phyloP scores from a whole-genome alignment of 2,113 vertebrate species.

The Cavia aperea region DNA sequence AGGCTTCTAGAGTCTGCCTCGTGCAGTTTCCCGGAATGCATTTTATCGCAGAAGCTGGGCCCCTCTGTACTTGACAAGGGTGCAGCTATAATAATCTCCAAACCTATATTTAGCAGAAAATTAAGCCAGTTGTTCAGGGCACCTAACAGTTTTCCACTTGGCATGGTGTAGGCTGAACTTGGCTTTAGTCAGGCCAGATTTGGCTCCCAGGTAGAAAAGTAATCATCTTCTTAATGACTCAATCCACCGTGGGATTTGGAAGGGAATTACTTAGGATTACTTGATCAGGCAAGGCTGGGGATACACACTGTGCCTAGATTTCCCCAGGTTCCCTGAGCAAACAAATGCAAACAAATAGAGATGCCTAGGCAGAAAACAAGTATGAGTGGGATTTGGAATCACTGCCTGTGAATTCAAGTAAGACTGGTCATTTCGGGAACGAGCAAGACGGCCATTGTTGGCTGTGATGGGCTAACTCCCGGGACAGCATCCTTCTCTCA shows the following conservation, averaged over 20 bases:
- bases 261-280: background rate
- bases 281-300: background rate
- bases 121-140: background rate
- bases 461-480: background rate
- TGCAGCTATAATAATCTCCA: background rate
- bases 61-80: background rate
- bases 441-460: rapidly evolving
- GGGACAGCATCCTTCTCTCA: no score
- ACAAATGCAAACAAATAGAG: background rate
- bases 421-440: background rate
- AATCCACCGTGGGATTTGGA: background rate
- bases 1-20: background rate
- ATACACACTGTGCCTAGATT: background rate
- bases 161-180: background rate
- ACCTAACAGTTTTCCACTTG: background rate
- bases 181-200: background rate
- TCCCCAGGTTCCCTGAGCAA: background rate
- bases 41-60: background rate
- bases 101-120: background rate
- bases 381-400: background rate
- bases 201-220: background rate
- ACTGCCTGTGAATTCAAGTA: background rate
- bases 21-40: background rate
- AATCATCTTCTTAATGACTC: background rate
- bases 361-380: no score